These are phyloP conservation scores for Ochropacha duplaris DNA, from an alignment of 2,888 invertebrate genomes.

Conservation along the genomic window DNA sequence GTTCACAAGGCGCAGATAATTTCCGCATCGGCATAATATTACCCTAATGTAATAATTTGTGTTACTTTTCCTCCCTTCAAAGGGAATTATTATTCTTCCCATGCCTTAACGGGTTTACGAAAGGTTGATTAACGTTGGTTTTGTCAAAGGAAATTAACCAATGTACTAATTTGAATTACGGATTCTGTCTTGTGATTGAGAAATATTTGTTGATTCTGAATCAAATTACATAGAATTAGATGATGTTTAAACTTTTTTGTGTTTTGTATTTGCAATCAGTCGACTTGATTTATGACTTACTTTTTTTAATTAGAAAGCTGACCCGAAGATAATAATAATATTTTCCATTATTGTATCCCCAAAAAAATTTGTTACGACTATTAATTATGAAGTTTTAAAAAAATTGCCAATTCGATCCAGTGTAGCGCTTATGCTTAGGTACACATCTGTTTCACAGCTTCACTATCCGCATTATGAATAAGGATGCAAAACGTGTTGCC, in stretches of 20 bases:
- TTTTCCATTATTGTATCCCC: no score
- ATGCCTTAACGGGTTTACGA: background rate
- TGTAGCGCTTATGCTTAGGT: no score
- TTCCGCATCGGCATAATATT: background rate
- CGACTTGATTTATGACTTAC: no score
- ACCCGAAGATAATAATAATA: no score
- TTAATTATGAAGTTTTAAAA: no score
- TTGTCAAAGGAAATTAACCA: constrained; percentile 25
- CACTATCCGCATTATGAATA: no score
- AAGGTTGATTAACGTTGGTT: constrained; percentile 26
- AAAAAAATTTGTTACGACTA: no score
- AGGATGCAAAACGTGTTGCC: no score
- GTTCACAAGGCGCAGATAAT: background rate
- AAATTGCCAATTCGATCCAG: no score
- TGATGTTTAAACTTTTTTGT: constrained; percentile 9
- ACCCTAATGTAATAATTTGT: background rate
- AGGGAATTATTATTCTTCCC: background rate
- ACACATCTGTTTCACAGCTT: no score
- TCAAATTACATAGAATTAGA: constrained; percentile 8
- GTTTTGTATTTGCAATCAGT: no score
- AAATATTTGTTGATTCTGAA: constrained; percentile 12
- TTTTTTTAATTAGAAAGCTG: no score
- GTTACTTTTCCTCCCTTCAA: constrained; percentile 1
- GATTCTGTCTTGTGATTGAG: constrained; percentile 21
- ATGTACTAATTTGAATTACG: constrained; percentile 8